A percentile compares a stretch with the other conserved stretches of the same genome.
Conservation (phyloP, 2,888 invertebrate genomes). For the Coelogynopora nodosa region DNA sequence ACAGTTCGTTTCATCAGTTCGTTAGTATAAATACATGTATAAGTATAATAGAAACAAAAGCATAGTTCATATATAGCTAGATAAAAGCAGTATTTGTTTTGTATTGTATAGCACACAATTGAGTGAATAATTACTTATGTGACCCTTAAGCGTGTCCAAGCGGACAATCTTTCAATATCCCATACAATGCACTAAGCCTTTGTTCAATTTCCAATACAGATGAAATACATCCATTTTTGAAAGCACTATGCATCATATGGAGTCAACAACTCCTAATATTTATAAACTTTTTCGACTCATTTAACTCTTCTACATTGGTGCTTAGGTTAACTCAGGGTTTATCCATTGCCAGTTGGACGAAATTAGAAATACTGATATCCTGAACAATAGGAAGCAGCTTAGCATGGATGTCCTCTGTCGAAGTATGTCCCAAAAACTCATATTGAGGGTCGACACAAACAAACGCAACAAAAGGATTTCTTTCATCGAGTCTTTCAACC, state of each 20-base stretch:
- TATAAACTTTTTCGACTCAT: constrained; percentile 8
- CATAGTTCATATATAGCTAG: too few species aligned
- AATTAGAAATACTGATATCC: neutral
- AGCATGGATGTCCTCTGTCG: neutral
- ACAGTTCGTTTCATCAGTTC: too few species aligned
- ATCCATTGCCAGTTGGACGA: neutral
- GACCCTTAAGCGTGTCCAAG: neutral
- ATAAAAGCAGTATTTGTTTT: too few species aligned
- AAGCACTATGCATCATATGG: constrained; percentile 13
- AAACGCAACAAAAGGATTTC: too few species aligned
- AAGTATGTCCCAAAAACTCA: neutral
- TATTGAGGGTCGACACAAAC: too few species aligned
- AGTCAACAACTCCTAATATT: constrained; percentile 13
- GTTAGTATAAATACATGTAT: too few species aligned
- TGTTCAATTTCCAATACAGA: neutral
- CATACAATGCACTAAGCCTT: neutral
- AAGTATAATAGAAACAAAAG: too few species aligned
- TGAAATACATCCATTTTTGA: neutral
- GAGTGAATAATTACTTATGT: neutral
- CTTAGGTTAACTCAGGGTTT: neutral
- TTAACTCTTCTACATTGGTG: constrained; percentile 2
- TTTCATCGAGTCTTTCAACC: too few species aligned
- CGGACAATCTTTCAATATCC: neutral
- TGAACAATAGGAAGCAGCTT: neutral
- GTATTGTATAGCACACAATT: neutral